Percentiles rank a stretch among this genome's conserved stretches.
Conservation (phyloP, 2,797 vertebrate genomes). For the Lagorchestes hirsutus region DNA sequence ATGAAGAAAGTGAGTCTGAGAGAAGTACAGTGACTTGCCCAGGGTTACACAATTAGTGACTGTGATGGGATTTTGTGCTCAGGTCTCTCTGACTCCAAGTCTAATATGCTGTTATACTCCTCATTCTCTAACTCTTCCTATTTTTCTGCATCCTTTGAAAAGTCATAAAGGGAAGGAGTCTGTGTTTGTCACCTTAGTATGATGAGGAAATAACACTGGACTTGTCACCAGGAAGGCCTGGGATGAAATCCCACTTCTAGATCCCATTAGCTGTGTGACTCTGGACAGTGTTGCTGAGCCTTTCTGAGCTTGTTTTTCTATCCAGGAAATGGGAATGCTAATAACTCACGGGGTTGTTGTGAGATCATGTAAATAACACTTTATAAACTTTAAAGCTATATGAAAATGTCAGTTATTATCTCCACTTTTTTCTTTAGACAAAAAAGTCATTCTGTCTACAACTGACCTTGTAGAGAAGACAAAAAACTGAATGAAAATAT, state of each 20-base stretch:
- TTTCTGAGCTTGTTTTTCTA: not conserved
- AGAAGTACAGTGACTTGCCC: not conserved
- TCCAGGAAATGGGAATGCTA: not conserved
- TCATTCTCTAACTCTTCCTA: conserved; percentile 35
- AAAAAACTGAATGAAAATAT: accelerated
- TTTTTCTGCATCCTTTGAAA: conserved; percentile 55
- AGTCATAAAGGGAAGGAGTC: not conserved
- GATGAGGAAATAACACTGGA: not conserved
- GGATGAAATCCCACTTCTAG: not conserved
- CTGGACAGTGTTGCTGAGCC: not conserved
- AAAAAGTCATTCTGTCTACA: conserved; percentile 2
- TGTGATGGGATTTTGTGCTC: conserved; percentile 13
- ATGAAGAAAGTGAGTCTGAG: conserved; percentile 25
- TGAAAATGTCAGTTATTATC: not conserved
- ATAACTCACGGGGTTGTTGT: not conserved
- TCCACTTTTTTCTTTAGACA: not conserved
- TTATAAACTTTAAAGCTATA: not conserved
- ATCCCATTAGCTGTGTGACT: not conserved
- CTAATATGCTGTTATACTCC: not conserved
- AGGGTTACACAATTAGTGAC: not conserved
- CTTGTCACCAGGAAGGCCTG: not conserved
- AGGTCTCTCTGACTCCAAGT: not conserved
- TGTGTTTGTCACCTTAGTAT: not conserved
- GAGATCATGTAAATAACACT: not conserved
- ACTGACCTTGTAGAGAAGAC: conserved; percentile 8